Base-by-base conservation (phyloP, 2,113 vertebrate genomes). In the Cisticola juncidis region DNA sequence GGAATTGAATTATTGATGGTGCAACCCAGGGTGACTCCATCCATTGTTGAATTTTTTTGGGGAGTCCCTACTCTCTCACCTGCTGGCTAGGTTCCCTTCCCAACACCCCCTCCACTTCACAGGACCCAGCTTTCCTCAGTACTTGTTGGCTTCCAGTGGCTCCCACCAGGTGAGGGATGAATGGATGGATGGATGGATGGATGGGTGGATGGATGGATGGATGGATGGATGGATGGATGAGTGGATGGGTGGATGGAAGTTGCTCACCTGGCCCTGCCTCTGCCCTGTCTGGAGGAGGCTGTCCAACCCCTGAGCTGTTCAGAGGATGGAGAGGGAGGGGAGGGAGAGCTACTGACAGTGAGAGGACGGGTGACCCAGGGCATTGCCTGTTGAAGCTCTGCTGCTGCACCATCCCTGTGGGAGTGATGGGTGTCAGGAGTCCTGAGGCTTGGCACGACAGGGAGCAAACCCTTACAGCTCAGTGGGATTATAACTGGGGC, bases 141-240 rank as follows among this genome's bases (percentile, higher is more conserved):
- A 24, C 33, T n/a, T 0, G 0, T 6, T 7, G 33, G 14, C 13
- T 74, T 9, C 23, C 25, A 0, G 6, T 11, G 38, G 11, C 15
- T 73, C 10, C 35, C 20, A 16, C 9, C 20, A 42, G 13, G 48
- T n/a, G n/a, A 48, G 23, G 62, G 62, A 1, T 22, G 23, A 28
- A 70, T 26, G 45, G 58, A 36, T n/a, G 29, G 1, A 0, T 22
- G 29, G 69, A 47, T 36, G 23, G 25, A 0, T 22, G 10, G 29
- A 77, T 19, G 51, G 50, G 24, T 38, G 31, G 1, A 1, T 26
- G 26, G 36, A 50, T 48, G 36, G 47, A 65, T 29, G 56, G 53
- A 25, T 36, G 21, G 1, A 1, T 21, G 15, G 9, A 23, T 22
- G 47, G 35, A 17, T 17, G 16, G 11, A 58, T 17, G 57, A 23